Evolutionary conservation across 2,797 vertebrate species (phyloP).

Genomic region (Dendrocincla tyrannina): DNA sequence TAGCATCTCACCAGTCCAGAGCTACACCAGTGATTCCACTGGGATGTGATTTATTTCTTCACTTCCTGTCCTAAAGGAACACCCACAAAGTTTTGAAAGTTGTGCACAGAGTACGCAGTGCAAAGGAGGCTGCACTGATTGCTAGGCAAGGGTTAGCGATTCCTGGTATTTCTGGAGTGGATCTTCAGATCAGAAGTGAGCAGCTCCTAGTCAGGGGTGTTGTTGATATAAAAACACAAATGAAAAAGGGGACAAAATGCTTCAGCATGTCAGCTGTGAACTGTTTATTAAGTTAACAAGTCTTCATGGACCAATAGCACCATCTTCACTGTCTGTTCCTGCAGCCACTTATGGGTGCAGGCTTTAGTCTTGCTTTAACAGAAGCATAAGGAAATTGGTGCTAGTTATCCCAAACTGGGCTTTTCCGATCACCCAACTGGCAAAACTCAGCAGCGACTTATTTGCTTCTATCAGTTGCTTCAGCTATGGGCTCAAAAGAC

Average conservation of each 20-base stretch:
- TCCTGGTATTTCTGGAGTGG: not conserved
- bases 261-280: not conserved
- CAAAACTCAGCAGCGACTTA: not conserved
- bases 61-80: constrained; percentile 55
- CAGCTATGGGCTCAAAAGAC: not conserved
- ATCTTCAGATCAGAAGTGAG: not conserved
- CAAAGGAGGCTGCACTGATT: not conserved
- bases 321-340: not conserved
- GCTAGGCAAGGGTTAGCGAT: not conserved
- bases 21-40: not conserved
- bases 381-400: not conserved
- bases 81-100: constrained; percentile 30
- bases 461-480: not conserved
- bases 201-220: not conserved
- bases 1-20: not conserved
- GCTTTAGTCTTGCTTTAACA: not conserved
- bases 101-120: not conserved
- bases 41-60: constrained; percentile 54
- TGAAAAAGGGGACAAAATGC: not conserved
- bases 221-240: not conserved
- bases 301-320: not conserved
- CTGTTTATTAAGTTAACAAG: not conserved
- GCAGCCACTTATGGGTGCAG: not conserved
- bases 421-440: not conserved
- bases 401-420: not conserved